Conservation (phyloP, 1,140 invertebrate species). For the Fragariocoptes setiger region DNA sequence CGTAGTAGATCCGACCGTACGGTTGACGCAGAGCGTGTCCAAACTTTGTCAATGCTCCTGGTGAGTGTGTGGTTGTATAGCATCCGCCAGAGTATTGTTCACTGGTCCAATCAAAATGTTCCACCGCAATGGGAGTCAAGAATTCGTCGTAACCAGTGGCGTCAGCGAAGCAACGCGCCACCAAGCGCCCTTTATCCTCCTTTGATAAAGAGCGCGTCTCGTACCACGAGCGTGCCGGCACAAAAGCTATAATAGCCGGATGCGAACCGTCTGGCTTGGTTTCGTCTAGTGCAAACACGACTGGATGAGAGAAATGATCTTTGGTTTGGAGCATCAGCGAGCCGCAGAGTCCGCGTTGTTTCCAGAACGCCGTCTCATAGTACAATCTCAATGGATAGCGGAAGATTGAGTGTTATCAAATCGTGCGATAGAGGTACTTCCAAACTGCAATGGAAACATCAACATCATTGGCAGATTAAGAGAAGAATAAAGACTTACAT, state of each 20-base stretch:
- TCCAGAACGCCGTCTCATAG: slow-evolving; percentile 17
- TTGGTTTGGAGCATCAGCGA: slow-evolving; percentile 4
- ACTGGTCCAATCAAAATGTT: slow-evolving; percentile 18
- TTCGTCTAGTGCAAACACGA: slow-evolving; percentile 14
- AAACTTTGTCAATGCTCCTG: slow-evolving; percentile 17
- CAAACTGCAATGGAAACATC: background rate
- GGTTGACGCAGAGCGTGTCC: slow-evolving; percentile 15
- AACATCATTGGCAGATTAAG: too few species aligned
- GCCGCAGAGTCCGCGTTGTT: slow-evolving; percentile 13
- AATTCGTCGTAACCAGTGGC: slow-evolving; percentile 9
- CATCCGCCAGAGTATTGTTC: slow-evolving; percentile 20
- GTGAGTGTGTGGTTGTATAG: slow-evolving; percentile 16
- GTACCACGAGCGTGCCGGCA: slow-evolving; percentile 9
- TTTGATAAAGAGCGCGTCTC: slow-evolving; percentile 4
- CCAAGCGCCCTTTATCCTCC: slow-evolving; percentile 8
- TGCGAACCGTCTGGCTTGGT: slow-evolving; percentile 15
- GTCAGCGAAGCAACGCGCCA: slow-evolving; percentile 9
- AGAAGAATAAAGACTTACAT: background rate
- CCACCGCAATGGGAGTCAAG: slow-evolving; percentile 14
- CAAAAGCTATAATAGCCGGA: slow-evolving; percentile 16
- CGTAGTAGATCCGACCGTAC: slow-evolving; percentile 16
- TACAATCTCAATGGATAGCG: slow-evolving; percentile 17
- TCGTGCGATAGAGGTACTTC: too few species aligned
- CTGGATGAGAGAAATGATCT: slow-evolving; percentile 8
- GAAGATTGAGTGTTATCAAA: too few species aligned